A percentile compares a stretch with the other conserved stretches of the same genome.
Conservation (phyloP, 2,797 vertebrate species). For the Microcaecilia unicolor region DNA sequence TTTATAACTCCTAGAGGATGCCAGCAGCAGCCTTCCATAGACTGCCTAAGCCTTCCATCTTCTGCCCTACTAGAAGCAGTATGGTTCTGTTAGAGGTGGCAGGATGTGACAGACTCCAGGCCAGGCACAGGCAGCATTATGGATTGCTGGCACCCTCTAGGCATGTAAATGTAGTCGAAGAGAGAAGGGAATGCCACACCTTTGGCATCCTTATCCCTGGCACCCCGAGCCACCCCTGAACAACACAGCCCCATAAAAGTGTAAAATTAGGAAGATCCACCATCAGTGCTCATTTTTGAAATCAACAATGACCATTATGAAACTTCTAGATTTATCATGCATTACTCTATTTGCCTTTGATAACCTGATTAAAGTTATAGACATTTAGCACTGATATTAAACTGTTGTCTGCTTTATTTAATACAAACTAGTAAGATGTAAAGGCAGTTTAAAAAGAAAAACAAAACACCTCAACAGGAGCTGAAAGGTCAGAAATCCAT, state of each 20-base stretch:
- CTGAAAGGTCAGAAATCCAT: conserved; percentile 47
- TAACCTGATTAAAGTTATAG: conserved; percentile 74
- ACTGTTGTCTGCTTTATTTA: conserved; percentile 50
- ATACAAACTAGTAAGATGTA: conserved; percentile 67
- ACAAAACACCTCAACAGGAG: conserved; percentile 58
- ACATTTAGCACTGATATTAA: conserved; percentile 49
- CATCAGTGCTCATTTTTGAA: conserved; percentile 56
- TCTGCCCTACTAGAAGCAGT: too few relatives aligned
- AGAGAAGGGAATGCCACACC: too few relatives aligned
- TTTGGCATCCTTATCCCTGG: too few relatives aligned
- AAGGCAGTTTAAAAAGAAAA: conserved; percentile 56
- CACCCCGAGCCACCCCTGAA: too few relatives aligned
- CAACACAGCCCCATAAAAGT: conserved; percentile 40
- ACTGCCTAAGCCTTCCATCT: too few relatives aligned
- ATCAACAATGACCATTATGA: conserved; percentile 54
- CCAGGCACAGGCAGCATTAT: too few relatives aligned
- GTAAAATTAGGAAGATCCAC: conserved; percentile 57
- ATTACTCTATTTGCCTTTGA: conserved; percentile 72
- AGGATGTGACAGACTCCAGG: too few relatives aligned
- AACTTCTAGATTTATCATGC: conserved; percentile 71
- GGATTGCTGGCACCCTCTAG: too few relatives aligned
- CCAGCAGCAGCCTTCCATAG: too few relatives aligned
- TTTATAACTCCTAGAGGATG: too few relatives aligned
- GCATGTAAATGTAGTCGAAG: too few relatives aligned
- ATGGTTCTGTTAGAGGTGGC: too few relatives aligned